These are phyloP conservation scores for Nerophis lumbriciformis DNA, from an alignment of 2,113 vertebrate species.

Conservation along the genomic window DNA sequence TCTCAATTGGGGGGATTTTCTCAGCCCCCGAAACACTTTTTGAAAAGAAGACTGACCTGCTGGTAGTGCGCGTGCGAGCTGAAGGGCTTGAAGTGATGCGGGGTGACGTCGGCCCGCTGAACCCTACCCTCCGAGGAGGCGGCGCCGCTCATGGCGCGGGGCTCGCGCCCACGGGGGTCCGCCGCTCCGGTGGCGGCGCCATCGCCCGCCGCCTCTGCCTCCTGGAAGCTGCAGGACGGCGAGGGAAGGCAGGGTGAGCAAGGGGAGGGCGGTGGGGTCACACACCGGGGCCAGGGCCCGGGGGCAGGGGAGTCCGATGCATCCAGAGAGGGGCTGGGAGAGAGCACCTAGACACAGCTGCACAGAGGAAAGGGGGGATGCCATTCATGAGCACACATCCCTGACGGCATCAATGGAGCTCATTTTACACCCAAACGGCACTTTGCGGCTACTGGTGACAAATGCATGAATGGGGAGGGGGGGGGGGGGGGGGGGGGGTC, in stretches of 20 bases:
- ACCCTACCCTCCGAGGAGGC: constrained; percentile 82
- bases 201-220: constrained; percentile 77
- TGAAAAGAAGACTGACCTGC: constrained; percentile 62
- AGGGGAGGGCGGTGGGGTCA: constrained; percentile 43
- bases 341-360: constrained; percentile 64
- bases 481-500: background rate
- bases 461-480: constrained; percentile 19
- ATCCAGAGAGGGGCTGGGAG: constrained; percentile 70
- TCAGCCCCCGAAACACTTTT: background rate
- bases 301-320: constrained; percentile 65
- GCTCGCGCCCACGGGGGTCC: constrained; percentile 80
- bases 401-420: constrained; percentile 11
- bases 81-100: constrained; percentile 94
- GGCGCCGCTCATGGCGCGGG: constrained; percentile 80
- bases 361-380: background rate
- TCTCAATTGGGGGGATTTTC: background rate
- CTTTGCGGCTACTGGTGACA: constrained; percentile 6
- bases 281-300: constrained; percentile 67
- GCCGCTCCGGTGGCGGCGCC: constrained; percentile 82
- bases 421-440: constrained; percentile 26
- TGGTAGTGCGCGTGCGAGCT: constrained; percentile 93
- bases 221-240: constrained; percentile 24
- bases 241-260: constrained; percentile 22
- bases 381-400: constrained; percentile 18
- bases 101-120: constrained; percentile 59